phyloP scores from a whole-genome alignment of 2,113 vertebrate species.

The Geothlypis trichas region DNA sequence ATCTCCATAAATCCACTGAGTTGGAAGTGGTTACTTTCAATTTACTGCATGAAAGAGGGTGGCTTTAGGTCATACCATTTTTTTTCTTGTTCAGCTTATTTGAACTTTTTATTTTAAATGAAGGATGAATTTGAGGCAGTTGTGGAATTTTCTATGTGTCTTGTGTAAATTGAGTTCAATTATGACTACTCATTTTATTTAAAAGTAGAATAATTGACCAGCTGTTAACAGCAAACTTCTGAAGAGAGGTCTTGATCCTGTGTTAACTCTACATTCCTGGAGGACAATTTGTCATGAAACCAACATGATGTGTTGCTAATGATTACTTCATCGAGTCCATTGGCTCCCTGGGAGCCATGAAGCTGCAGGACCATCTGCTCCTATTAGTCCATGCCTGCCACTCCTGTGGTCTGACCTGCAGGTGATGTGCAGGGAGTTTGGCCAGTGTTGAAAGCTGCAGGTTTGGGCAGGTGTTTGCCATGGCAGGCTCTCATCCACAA shows the following conservation, averaged over 20 bases:
- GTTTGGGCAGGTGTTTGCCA: not conserved
- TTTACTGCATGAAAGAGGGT: not conserved
- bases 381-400: not conserved
- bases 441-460: not conserved
- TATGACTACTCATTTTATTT: not conserved
- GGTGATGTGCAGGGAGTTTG: not conserved
- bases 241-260: slow-evolving; percentile 22
- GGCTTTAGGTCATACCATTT: not conserved
- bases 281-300: slow-evolving; percentile 31
- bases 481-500: not conserved
- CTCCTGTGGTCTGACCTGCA: not conserved
- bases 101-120: slow-evolving; percentile 24
- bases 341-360: not conserved
- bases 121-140: slow-evolving; percentile 21
- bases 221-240: slow-evolving; percentile 20
- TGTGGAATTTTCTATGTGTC: not conserved
- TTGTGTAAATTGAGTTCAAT: not conserved
- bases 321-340: not conserved
- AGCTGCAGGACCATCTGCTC: slow-evolving; percentile 29
- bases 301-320: slow-evolving; percentile 8
- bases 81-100: not conserved
- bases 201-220: slow-evolving; percentile 19
- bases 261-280: slow-evolving; percentile 19
- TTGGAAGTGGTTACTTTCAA: not conserved
- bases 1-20: not conserved